Percentiles rank a stretch among this genome's conserved stretches.
These are phyloP conservation scores for Myrmophylax atrothorax DNA, from an alignment of 2,113 vertebrate species.

Conservation along the genomic window DNA sequence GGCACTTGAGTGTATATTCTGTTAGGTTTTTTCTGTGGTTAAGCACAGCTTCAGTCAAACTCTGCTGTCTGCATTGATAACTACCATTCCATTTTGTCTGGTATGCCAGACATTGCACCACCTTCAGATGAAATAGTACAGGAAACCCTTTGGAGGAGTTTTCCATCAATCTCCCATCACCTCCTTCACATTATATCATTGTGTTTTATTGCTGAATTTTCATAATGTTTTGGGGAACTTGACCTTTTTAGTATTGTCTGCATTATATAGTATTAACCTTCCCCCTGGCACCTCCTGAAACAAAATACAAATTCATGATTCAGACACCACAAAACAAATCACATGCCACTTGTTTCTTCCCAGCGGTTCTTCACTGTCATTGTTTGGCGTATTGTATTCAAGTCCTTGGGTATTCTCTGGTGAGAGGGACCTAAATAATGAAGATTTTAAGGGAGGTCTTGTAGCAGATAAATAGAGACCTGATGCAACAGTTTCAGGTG, in stretches of 20 bases:
- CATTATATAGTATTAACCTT: not conserved
- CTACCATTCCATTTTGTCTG: not conserved
- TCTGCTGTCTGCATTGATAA: not conserved
- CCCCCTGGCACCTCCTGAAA: conserved; percentile 4
- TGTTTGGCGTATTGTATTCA: not conserved
- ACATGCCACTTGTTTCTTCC: conserved; percentile 1
- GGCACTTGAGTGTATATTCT: not conserved
- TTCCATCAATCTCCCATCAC: not conserved
- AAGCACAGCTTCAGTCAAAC: not conserved
- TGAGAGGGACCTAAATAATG: not conserved
- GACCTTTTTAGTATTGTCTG: not conserved
- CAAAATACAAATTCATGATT: conserved; percentile 21
- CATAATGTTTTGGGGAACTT: not conserved
- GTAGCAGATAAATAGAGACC: not conserved
- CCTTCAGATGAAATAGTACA: not conserved
- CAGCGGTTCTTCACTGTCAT: not conserved
- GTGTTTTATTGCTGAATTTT: not conserved
- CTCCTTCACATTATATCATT: not conserved
- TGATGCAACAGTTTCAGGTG: not conserved
- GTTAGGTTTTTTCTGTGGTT: not conserved
- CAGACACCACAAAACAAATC: not conserved
- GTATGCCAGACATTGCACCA: not conserved
- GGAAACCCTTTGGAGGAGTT: not conserved
- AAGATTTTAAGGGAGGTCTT: not conserved
- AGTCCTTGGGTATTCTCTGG: not conserved